These are phyloP conservation scores for Montipora efflorescens DNA, from an alignment of 64 coral and sea anemone genomes.

Conservation along the genomic window DNA sequence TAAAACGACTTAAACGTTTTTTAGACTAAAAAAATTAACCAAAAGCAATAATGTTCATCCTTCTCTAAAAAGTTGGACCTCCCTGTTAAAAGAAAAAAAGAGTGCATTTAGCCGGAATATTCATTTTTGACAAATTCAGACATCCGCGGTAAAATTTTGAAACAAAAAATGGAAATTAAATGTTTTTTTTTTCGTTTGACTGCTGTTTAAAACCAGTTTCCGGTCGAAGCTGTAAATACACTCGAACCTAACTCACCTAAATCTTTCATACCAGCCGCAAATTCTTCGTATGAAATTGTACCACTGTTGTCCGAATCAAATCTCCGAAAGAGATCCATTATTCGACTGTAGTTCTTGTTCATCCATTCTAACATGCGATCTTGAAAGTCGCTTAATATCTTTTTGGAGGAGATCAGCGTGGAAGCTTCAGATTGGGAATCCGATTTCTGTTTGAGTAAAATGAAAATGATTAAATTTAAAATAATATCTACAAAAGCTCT, in stretches of 20 bases:
- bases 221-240: too few relatives aligned
- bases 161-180: too few relatives aligned
- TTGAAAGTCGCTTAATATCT: slow-evolving; percentile 64
- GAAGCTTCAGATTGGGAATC: neutral
- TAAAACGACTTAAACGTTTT: too few relatives aligned
- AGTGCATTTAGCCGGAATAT: too few relatives aligned
- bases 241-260: slow-evolving; percentile 38
- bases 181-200: neutral
- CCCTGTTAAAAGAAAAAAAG: too few relatives aligned
- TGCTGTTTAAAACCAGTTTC: neutral
- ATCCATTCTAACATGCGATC: slow-evolving; percentile 66
- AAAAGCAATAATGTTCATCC: too few relatives aligned
- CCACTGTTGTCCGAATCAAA: slow-evolving; percentile 83
- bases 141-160: too few relatives aligned
- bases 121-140: too few relatives aligned
- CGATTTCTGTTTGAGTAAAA: neutral
- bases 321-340: slow-evolving; percentile 72
- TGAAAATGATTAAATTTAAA: neutral
- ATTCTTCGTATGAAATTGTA: slow-evolving; percentile 73
- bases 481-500: neutral
- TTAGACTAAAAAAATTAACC: too few relatives aligned
- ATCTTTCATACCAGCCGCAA: slow-evolving; percentile 72
- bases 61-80: too few relatives aligned
- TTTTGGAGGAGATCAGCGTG: neutral
- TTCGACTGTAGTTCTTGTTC: slow-evolving; percentile 60